Base-by-base conservation (phyloP, 2,113 vertebrate species). In the Equus przewalskii region DNA sequence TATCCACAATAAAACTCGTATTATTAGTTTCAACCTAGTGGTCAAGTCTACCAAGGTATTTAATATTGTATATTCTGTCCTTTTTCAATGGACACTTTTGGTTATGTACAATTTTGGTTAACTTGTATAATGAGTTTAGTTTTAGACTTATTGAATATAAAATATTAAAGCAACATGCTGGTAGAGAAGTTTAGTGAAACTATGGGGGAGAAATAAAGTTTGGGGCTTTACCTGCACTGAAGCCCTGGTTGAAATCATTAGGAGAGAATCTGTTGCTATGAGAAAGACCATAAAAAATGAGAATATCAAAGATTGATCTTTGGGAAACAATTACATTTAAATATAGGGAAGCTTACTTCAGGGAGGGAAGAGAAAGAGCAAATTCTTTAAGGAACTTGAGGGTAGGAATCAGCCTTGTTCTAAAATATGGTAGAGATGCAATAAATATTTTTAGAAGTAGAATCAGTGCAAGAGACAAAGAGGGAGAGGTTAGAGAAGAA, bases 71-170 rank as follows among this genome's bases (percentile, higher is more conserved):
- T 85, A 70, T 58, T 65, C 26, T 79, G 36, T 46, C 12, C 26
- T 95, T 95, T 82, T 72, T 83, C 51, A 80, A 72, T 58, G 54
- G 12, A 81, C 6, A 51, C 33, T 70, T 94, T 88, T 75, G 33
- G 2, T 54, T 49, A 90, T 87, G 9, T 21, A 36, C 5, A 14
- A 22, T 88, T 78, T 91, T 95, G 16, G 33, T 21, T 56, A 81
- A 60, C 4, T 84, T 56, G 15, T 75, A 36, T 26, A 65, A 28
- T 58, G 21, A 72, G 19, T 58, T 96, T 88, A 85, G 28, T 46
- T 90, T 91, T 41, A 60, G 2, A 26, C 6, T 21, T 24, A 36
- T 44, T 76, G 16, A 54, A 62, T 46, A 82, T 67, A 81, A 62
- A 83, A 70, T 81, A 91, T 76, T 93, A 88, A 33, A 88, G 24